Evolutionary conservation across 2,888 invertebrate genomes (phyloP), one percentile per base, ranked within the genome.

Genomic region (Synanthedon myopaeformis): DNA sequence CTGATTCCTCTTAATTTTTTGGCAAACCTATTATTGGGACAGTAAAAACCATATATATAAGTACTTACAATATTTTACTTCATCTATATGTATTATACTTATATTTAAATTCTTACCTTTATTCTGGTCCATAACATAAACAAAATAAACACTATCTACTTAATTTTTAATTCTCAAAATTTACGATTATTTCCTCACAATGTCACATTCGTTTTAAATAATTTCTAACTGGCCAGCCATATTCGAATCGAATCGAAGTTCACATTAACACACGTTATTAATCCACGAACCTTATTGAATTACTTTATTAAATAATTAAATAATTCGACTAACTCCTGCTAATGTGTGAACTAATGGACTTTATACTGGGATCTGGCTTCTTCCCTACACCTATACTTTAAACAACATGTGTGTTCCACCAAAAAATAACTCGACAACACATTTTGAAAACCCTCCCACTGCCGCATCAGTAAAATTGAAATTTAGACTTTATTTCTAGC

Each of bases 321-420:
- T 85, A 83, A 86, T 85, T 83, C 78, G 74, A 80, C 85, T 86
- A 86, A 87, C 83, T 82, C 79, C 68, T 64, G 59, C 76, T 86
- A 87, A 87, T 87, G 87, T 85, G 84, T 69, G 86, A 83, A 87
- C 86, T 84, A 87, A 87, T 87, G 85, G 82, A 82, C 74, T 79
- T 65, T 69, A 74, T 82, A 70, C 76, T 64, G 69, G 61, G 83
- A 77, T 85, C 85, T 87, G 87, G 85, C 87, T 84, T 63, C 65
- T 66, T 64, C 58, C 67, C 64, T 64, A 70, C 67, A 64, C 67
- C 69, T 49, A 65, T 64, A 69, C 71, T 69, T 66, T 65, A 64
- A 65, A 63, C 71, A 71, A 78, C 81, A 83, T 76, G 74, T 85
- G 84, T 73, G 72, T 58, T 60, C 59, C 55, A 56, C 59, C 62